Evolutionary conservation across 2,888 invertebrate genomes (phyloP), one percentile per base, ranked within the genome.

Genomic region (Chelonus formosanus): DNA sequence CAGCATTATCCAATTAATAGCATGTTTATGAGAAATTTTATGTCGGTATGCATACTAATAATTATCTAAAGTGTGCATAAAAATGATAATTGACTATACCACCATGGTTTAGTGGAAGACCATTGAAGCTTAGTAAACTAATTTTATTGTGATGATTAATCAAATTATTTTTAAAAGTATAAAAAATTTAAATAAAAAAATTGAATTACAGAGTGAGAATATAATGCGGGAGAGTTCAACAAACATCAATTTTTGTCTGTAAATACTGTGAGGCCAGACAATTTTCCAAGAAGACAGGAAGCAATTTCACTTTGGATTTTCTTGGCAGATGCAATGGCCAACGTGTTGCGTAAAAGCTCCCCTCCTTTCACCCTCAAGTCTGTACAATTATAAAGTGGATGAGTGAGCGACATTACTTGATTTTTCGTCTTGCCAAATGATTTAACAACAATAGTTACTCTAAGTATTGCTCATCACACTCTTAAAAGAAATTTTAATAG

Each of bases 271-370:
- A 67, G 65, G 72, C 72, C 71, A 76, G 76, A 78, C 74, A 72
- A 77, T 77, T 77, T 77, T 78, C 76, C 71, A 50, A 75, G 76
- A 78, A 78, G 71, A 71, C 75, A 70, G 73, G 75, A 76, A 75
- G 69, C 74, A 69, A 72, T 74, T 72, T 72, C 63, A 63, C 68
- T 69, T 74, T 71, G 71, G 65, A 71, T 78, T 73, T 77, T 78
- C 76, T 78, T 78, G 77, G 78, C 77, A 76, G 67, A 71, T 71
- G 69, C 69, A 66, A 68, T 71, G 60, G 73, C 67, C 69, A 70
- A 72, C 72, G 61, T 71, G 71, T 72, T 72, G 72, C 72, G 72
- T 72, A 72, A 71, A 72, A 66, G 63, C 69, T 69, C 58, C 57
- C 61, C 64, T 61, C 64, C 20, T 47, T 44, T 45, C 40, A 36